Evolutionary conservation across 2,113 vertebrate genomes (phyloP).

Genomic region (Microcebus lehilahytsara): DNA sequence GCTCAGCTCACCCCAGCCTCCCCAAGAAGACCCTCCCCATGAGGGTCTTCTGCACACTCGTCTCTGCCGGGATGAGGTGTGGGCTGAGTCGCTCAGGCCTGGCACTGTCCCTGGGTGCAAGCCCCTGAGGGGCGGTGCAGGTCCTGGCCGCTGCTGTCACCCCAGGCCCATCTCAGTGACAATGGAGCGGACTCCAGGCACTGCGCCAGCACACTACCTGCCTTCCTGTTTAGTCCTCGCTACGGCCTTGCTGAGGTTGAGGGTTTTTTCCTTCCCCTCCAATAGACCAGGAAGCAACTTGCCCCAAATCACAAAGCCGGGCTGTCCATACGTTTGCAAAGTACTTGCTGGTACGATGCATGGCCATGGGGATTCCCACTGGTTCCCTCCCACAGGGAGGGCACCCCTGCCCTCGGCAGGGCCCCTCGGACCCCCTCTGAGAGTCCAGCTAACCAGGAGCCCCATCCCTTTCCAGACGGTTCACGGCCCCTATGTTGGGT

Average conservation of each 20-base stretch:
- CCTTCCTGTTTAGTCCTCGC: background rate
- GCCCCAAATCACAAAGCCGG: background rate
- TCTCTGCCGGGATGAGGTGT: background rate
- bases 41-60: accelerated
- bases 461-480: background rate
- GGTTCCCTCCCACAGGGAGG: background rate
- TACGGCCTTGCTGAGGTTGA: background rate
- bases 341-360: accelerated
- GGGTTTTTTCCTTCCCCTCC: background rate
- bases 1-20: background rate
- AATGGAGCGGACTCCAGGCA: background rate
- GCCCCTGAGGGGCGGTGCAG: background rate
- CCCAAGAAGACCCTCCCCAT: accelerated
- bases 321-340: background rate
- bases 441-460: background rate
- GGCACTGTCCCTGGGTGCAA: background rate
- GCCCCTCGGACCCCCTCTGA: background rate
- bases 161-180: background rate
- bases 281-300: background rate
- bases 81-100: background rate
- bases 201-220: accelerated
- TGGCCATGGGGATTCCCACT: accelerated
- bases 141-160: background rate
- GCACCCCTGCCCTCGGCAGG: background rate
- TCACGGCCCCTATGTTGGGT: background rate